Base-by-base conservation (phyloP, 2,888 invertebrate species). In the Saturnia japonica region DNA sequence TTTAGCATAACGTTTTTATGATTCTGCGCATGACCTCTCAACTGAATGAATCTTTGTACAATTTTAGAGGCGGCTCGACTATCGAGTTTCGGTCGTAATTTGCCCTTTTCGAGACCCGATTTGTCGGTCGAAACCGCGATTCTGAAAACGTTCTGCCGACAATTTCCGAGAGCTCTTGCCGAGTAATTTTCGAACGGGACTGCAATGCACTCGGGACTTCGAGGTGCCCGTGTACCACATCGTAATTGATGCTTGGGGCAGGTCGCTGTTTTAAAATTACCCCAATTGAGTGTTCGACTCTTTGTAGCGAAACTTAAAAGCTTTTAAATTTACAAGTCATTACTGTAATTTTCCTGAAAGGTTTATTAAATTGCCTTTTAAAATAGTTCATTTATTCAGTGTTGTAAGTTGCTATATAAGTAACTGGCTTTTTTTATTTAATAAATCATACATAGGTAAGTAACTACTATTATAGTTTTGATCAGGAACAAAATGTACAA, bases 1-100 rank as follows among this genome's bases (percentile, higher is more conserved):
- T 87, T 91, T 88, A 85, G 82, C 84, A 89, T 90, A 91, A 93
- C 89, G 89, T 92, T 93, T 93, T 93, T 90, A 93, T 93, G 91
- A 91, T 85, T 81, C 79, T 75, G 83, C 79, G 86, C 91, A 91
- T 90, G 92, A 91, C 88, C 89, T 87, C 84, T 84, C 85, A 86
- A 87, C 89, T 83, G 84, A 76, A 67, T 25, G 67, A 42, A 71
- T 83, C 82, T 85, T 83, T 80, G 77, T 85, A 89, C 88, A 91
- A 93, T 92, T 93, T 91, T 88, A 87, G 79, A 85, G 80, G 87
- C 85, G 81, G 80, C 79, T 84, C 84, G 83, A 85, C 79, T 83
- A 79, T 82, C 79, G 82, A 72, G 83, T 86, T 82, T 80, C 79
- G 82, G 80, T 82, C 80, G 86, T 88, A 94, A 93, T 94, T 93